A percentile compares a stretch with the other conserved stretches of the same genome.
Evolutionary conservation across 2,888 invertebrate genomes (phyloP).

Genomic region (Cremastobaeus sp.): DNA sequence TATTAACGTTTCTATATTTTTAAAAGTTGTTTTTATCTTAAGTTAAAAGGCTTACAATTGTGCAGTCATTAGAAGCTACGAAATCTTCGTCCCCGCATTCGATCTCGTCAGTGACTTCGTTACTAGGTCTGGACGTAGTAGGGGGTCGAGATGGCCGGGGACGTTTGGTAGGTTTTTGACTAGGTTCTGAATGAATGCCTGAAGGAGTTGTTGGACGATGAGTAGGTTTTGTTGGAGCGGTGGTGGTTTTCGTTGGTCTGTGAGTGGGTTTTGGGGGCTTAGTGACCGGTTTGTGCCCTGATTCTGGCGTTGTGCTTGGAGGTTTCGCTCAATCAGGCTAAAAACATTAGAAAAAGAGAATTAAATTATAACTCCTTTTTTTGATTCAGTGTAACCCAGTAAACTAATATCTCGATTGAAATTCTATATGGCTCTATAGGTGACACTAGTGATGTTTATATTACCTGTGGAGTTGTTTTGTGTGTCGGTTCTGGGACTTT

Average conservation of each 20-base stretch:
- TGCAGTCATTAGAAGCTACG: slow-evolving; percentile 81
- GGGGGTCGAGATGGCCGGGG: slow-evolving; percentile 34
- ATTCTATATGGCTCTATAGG: neutral
- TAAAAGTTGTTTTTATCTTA: too few relatives aligned
- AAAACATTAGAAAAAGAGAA: neutral
- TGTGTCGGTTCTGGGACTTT: slow-evolving; percentile 84
- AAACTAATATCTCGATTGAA: neutral
- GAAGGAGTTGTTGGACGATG: slow-evolving; percentile 63
- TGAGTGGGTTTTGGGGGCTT: neutral
- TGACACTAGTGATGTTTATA: neutral
- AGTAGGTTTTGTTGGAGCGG: neutral
- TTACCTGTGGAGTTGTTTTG: slow-evolving; percentile 85
- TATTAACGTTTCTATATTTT: too few relatives aligned
- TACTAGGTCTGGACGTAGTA: slow-evolving; percentile 56
- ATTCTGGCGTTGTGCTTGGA: slow-evolving; percentile 82
- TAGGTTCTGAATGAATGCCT: slow-evolving; percentile 65
- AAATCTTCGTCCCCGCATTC: slow-evolving; percentile 81
- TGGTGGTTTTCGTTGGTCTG: neutral
- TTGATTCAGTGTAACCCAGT: too few relatives aligned
- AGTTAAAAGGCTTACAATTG: slow-evolving; percentile 78
- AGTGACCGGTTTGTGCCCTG: too few relatives aligned
- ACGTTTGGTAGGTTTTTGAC: slow-evolving; percentile 32
- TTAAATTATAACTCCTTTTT: too few relatives aligned
- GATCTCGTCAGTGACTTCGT: slow-evolving; percentile 78
- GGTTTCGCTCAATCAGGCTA: slow-evolving; percentile 91